Evolutionary conservation across 2,113 vertebrate genomes (phyloP), one percentile per base, ranked within the genome.

Genomic region (Rhagologus leucostigma): DNA sequence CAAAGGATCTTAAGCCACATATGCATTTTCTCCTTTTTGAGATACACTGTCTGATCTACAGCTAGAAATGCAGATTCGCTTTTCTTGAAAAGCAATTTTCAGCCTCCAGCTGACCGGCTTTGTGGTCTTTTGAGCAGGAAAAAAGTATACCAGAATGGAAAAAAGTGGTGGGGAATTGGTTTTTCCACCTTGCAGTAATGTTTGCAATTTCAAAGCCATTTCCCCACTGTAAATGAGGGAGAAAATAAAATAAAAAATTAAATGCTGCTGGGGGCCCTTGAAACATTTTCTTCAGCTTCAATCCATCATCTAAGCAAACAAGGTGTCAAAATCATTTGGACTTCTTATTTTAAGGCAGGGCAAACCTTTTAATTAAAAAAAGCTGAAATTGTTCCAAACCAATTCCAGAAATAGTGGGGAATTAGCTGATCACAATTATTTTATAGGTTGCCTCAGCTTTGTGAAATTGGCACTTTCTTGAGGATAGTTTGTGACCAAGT

Each of bases 61-160:
- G 59, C 65, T 90, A 82, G 82, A 93, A 93, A 88, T 19, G 42
- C 23, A 59, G 57, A 32, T 91, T 91, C 77, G 60, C 70, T 73
- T 62, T 74, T 83, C 92, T 84, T 89, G 79, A 79, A 91, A 93
- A 94, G 70, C 82, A 83, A 73, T 93, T 91, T 94, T 59, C 81
- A 63, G 67, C 42, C 41, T 79, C 70, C 89, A 87, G 57, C 84
- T 96, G 89, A 44, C 42, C 42, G 6, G n/a, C 46, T 84, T 91
- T 92, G 29, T 87, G 49, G n/a, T 44, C 59, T 84, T 79, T 57
- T 37, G 46, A 70, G 73, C 46, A 88, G 93, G 56, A 67, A 47
- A 75, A 93, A 82, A 55, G 41, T 46, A 60, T 71, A 93, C 86
- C 90, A 88, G 74, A 90, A 41, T 30, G 50, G 41, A 42, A 47